Base-by-base conservation (phyloP, 1,140 invertebrate species). In the Drosophila funebris region DNA sequence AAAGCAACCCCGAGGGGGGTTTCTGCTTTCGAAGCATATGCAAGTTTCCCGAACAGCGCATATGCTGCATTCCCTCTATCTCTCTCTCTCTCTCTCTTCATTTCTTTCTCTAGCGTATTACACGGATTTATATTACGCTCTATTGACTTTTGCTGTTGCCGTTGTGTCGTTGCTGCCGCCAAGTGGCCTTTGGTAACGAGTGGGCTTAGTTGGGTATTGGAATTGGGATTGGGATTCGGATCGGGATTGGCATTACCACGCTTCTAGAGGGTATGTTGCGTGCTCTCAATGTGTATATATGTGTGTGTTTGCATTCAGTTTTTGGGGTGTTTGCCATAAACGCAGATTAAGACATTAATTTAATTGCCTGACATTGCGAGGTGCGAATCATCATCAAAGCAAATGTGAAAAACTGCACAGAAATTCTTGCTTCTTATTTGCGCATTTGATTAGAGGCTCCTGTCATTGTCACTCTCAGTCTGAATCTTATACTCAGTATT, bases 71-170 rank as follows among this genome's bases (percentile, higher is more conserved):
- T 66, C 29, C 20, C 66, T 29, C 3, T 52, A 14, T 9, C 60
- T 8, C 46, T n/a, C 13, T 13, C 27, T 41, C 22, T 18, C 7
- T 2, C 24, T 33, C n/a, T 29, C 41, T 24, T 20, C 6, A 14
- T 43, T 14, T 11, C 7, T 44, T 2, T 36, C n/a, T 56, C 20
- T n/a, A 7, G 20, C 41, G 78, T 14, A 80, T 90, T 90, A 90
- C 83, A 88, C 64, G 82, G 87, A 87, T 90, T 82, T 90, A 62
- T 80, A 88, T 90, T 90, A 90, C 88, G 87, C 83, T 90, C 87
- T 90, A 90, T 90, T 90, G 87, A 90, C 87, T 90, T 90, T 64
- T 90, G 78, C 73, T 73, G 29, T 63, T 66, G 48, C 20, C 20
- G 11, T n/a, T 46, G 14, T 18, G 48, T 22, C 29, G 33, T 64